Percentiles rank a stretch among this genome's conserved stretches.
Evolutionary conservation across 2,888 invertebrate genomes (phyloP).

Genomic region (Druceiella hillmani): DNA sequence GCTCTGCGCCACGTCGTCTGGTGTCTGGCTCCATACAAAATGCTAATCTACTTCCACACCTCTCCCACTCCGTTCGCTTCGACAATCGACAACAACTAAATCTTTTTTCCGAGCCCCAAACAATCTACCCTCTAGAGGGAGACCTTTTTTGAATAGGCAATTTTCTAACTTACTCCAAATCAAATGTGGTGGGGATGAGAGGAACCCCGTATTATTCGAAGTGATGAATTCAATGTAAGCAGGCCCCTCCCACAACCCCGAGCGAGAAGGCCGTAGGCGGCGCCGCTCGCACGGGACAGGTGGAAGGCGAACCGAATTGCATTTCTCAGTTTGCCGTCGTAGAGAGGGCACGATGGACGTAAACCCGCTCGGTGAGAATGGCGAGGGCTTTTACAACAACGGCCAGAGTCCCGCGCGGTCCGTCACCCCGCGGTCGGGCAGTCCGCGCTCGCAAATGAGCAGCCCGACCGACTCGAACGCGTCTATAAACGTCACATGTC

Average conservation of each 20-base stretch:
- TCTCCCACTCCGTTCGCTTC: too few species aligned
- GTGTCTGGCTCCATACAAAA: too few species aligned
- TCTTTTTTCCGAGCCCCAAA: constrained; percentile 47
- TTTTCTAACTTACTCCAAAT: too few species aligned
- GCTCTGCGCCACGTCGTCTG: too few species aligned
- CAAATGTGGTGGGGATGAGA: too few species aligned
- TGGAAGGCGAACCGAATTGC: constrained; percentile 5
- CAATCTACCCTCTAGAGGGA: constrained; percentile 47
- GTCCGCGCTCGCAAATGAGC: constrained; percentile 44
- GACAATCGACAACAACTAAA: constrained; percentile 44
- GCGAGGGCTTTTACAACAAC: too few species aligned
- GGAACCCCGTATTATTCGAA: too few species aligned
- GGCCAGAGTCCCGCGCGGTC: constrained; percentile 42
- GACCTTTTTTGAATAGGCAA: not conserved
- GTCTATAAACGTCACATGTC: constrained; percentile 52
- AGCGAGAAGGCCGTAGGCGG: constrained; percentile 47
- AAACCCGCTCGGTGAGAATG: constrained; percentile 26
- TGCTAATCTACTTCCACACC: constrained; percentile 45
- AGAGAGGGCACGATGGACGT: constrained; percentile 31
- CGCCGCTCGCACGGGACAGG: constrained; percentile 31
- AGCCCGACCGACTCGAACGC: constrained; percentile 45
- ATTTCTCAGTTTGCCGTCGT: constrained; percentile 7
- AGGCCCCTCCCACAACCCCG: constrained; percentile 35
- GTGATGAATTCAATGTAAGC: too few species aligned
- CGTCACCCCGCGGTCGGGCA: constrained; percentile 35